phyloP scores from a whole-genome alignment of 2,888 invertebrate genomes.

The Drosophila longiperda region DNA sequence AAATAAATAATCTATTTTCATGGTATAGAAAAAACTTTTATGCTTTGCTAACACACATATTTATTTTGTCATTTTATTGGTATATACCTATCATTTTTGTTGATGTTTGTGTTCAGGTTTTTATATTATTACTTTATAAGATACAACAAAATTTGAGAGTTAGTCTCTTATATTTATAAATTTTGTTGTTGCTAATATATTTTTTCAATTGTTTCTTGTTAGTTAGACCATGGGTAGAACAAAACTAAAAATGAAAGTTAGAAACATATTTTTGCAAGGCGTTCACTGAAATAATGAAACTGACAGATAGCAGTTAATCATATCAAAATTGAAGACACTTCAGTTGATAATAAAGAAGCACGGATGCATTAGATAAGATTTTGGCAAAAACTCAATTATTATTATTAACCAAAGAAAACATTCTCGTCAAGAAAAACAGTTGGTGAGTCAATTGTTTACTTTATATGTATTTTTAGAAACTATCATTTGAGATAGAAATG shows the following conservation, averaged over 20 bases:
- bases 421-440: slow-evolving; percentile 10
- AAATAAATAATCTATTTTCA: neutral
- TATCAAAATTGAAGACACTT: slow-evolving; percentile 1
- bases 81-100: slow-evolving; percentile 20
- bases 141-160: neutral
- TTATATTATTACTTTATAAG: neutral
- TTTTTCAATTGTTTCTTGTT: slow-evolving; percentile 1
- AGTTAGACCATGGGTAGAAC: neutral
- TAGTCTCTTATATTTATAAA: neutral
- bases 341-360: slow-evolving; percentile 13
- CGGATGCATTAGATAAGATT: slow-evolving; percentile 13
- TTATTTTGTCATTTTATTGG: neutral
- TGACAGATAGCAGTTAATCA: slow-evolving; percentile 12
- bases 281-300: neutral
- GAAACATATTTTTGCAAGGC: neutral
- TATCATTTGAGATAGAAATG: neutral
- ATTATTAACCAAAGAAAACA: slow-evolving; percentile 10
- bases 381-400: slow-evolving; percentile 9
- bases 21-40: no score
- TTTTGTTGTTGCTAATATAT: neutral
- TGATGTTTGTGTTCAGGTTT: neutral
- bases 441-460: slow-evolving; percentile 1
- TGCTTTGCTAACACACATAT: neutral
- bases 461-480: neutral
- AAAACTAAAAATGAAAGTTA: slow-evolving; percentile 4